Evolutionary conservation across 2,888 invertebrate species (phyloP).

Genomic region (Parnassius orleans): DNA sequence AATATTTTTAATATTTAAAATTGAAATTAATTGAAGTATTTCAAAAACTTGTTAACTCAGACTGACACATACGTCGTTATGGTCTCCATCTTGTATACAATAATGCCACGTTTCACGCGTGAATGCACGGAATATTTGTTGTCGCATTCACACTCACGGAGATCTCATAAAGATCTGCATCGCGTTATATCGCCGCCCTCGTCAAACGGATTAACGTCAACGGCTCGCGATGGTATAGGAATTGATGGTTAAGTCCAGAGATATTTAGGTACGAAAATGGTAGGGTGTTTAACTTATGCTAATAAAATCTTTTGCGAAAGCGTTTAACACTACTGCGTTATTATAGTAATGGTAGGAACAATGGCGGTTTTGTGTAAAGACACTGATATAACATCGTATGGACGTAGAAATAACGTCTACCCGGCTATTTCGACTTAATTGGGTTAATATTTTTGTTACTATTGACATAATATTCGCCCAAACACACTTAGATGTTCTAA

Average conservation of each 20-base stretch:
- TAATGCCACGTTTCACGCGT: constrained; percentile 75
- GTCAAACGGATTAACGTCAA: constrained; percentile 71
- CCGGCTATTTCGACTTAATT: too few relatives aligned
- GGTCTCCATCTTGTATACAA: constrained; percentile 49
- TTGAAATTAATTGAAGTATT: too few relatives aligned
- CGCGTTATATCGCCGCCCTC: constrained; percentile 58
- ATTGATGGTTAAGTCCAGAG: constrained; percentile 63
- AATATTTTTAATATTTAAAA: too few relatives aligned
- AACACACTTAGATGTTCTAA: too few relatives aligned
- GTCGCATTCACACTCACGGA: constrained; percentile 65
- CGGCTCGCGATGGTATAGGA: constrained; percentile 69
- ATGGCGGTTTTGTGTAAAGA: too few relatives aligned
- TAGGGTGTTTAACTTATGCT: constrained; percentile 28
- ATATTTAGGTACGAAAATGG: constrained; percentile 52
- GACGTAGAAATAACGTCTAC: too few relatives aligned
- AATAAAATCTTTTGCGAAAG: constrained; percentile 6
- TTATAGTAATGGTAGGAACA: background rate
- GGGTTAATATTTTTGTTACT: too few relatives aligned
- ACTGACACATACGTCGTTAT: constrained; percentile 57
- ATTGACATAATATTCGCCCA: too few relatives aligned
- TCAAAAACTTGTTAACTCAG: background rate
- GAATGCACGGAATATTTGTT: constrained; percentile 74
- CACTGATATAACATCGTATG: too few relatives aligned
- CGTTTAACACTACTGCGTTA: background rate
- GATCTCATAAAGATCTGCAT: constrained; percentile 59